A percentile compares a stretch with the other conserved stretches of the same genome.
phyloP scores from a whole-genome alignment of 2,797 vertebrate genomes.

The Eospalax fontanierii region DNA sequence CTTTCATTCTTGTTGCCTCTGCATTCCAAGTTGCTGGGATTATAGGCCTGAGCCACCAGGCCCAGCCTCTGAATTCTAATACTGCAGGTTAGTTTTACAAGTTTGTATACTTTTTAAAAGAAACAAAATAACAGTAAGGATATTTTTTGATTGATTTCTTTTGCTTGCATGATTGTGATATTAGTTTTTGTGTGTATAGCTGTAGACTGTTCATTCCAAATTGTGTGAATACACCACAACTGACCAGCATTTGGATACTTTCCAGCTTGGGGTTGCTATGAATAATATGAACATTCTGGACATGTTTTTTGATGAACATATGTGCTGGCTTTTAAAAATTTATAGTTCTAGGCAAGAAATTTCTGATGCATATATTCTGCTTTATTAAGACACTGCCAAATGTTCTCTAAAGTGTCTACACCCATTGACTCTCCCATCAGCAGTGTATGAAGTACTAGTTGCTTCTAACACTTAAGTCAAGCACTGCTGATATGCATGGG shows the following conservation, averaged over 20 bases:
- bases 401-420: slow-evolving; percentile 47
- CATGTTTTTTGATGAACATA: slow-evolving; percentile 45
- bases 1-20: neutral
- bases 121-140: neutral
- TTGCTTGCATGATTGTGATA: slow-evolving; percentile 12
- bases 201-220: neutral
- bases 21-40: neutral
- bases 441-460: slow-evolving; percentile 11
- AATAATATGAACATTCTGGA: slow-evolving; percentile 52
- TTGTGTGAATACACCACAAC: neutral
- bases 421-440: slow-evolving; percentile 46
- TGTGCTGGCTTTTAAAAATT: slow-evolving; percentile 53
- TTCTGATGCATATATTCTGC: slow-evolving; percentile 38
- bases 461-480: slow-evolving; percentile 43
- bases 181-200: neutral
- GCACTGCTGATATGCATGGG: slow-evolving; percentile 12
- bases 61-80: neutral
- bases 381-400: slow-evolving; percentile 58
- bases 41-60: neutral
- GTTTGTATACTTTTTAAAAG: neutral
- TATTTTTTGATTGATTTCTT: slow-evolving; percentile 30
- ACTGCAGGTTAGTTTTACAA: neutral
- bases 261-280: slow-evolving; percentile 48
- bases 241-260: slow-evolving; percentile 13
- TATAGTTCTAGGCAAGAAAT: slow-evolving; percentile 62